Percentiles rank a stretch among this genome's conserved stretches.
These are phyloP conservation scores for Monomorium pharaonis DNA, from an alignment of 1,140 invertebrate species.

Conservation along the genomic window DNA sequence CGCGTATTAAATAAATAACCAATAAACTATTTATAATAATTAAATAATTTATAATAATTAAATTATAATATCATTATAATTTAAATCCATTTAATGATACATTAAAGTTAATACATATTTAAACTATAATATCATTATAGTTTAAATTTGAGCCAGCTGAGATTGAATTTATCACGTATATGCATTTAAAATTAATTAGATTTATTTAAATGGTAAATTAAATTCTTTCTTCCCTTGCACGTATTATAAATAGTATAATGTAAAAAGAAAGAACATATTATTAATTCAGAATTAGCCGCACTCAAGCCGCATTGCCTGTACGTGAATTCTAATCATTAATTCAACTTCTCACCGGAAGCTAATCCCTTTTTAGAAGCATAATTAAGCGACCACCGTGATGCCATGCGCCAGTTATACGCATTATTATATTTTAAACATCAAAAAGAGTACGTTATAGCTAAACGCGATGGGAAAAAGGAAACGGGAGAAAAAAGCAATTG, in stretches of 20 bases:
- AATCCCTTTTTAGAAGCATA: neutral
- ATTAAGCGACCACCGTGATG: neutral
- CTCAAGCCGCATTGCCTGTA: neutral
- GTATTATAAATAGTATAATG: neutral
- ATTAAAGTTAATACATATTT: too few species aligned
- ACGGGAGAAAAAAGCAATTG: neutral
- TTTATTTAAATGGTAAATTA: neutral
- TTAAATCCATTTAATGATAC: too few species aligned
- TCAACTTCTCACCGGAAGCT: neutral
- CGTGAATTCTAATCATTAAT: slow-evolving; percentile 13
- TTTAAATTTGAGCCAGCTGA: neutral
- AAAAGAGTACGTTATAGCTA: neutral
- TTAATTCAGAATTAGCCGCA: neutral
- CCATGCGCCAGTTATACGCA: neutral
- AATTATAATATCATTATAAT: neutral
- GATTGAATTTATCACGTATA: neutral
- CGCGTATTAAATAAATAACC: neutral
- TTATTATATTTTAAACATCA: slow-evolving; percentile 1
- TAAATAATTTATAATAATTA: too few species aligned
- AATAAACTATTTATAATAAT: too few species aligned
- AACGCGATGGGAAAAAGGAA: neutral
- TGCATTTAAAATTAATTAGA: neutral
- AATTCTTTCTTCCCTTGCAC: neutral
- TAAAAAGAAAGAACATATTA: neutral
- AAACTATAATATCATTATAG: neutral